phyloP scores from a whole-genome alignment of 2,888 invertebrate species.

The Drosophila limbata region DNA sequence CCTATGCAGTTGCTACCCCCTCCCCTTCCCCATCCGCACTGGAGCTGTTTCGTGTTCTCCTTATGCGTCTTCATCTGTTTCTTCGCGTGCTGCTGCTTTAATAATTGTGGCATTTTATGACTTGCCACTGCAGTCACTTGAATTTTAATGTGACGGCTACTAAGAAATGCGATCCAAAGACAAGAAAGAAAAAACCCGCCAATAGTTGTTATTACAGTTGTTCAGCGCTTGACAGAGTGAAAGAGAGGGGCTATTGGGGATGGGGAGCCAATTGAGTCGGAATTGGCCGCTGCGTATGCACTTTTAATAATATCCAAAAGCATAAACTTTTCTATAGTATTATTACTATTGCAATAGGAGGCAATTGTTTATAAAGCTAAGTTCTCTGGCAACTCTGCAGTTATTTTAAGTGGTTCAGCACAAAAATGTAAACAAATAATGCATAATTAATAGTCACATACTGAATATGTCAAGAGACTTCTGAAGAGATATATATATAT shows the following conservation, averaged over 20 bases:
- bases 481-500: background rate
- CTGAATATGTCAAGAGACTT: conserved; percentile 2
- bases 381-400: conserved; percentile 6
- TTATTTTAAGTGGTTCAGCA: conserved; percentile 24
- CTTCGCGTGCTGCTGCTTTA: conserved; percentile 33
- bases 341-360: conserved; percentile 29
- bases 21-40: background rate
- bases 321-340: conserved; percentile 4
- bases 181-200: conserved; percentile 13
- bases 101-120: conserved; percentile 68
- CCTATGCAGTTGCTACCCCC: conserved; percentile 37
- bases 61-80: background rate
- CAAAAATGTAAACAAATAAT: conserved; percentile 27
- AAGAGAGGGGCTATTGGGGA: background rate
- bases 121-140: conserved; percentile 70
- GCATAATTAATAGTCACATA: conserved; percentile 12
- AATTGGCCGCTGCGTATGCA: conserved; percentile 48
- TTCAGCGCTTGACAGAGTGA: conserved; percentile 25
- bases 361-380: conserved; percentile 10
- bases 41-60: conserved; percentile 28
- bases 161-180: conserved; percentile 50
- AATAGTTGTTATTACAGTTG: conserved; percentile 59
- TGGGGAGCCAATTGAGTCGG: conserved; percentile 8
- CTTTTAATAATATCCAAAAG: conserved; percentile 17
- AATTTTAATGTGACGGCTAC: conserved; percentile 69